Evolutionary conservation across 2,888 invertebrate species (phyloP), one percentile per base, ranked within the genome.

Genomic region (Mesodorylaimus sp.): DNA sequence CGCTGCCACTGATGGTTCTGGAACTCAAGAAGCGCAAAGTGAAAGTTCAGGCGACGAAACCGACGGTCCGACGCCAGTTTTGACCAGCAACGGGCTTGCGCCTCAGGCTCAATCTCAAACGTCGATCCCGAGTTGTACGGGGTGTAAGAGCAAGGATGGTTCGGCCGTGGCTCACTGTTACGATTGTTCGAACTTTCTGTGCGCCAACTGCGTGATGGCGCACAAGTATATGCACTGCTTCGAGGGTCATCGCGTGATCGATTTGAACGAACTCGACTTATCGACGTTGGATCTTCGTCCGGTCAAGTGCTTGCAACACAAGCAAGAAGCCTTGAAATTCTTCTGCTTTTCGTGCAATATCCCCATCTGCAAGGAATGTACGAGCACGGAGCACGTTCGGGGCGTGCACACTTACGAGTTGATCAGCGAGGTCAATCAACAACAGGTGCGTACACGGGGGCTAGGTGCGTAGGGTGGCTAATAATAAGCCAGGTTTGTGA

Each of bases 221-320:
- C 95, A 95, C 72, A 87, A 91, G 73, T 89, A 85, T 70, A 93
- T 95, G 91, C 89, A 91, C 70, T 93, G 91, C 70, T 95, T 95
- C 70, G 88, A 89, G 69, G 89, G 61, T 7, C 64, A 65, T 52
- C 58, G 56, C 5, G 61, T 64, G 37, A 57, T 59, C 32, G 53
- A 50, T 47, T 43, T 57, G 53, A 24, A 50, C 52, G 47, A 49
- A 51, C 21, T 52, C 45, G 47, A 52, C 53, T 39, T 29, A 19
- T 3, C 29, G 16, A 21, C 16, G n/a, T 7, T 21, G 16, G 13
- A 7, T n/a, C 41, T 23, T 3, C 45, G 49, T 19, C 49, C 36
- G 24, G 78, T 83, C 52, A 78, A 78, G 61, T 91, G 91, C 68
- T 79, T 79, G 29, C 76, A 84, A 59, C 91, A 93, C 74, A 86